Percentiles rank a stretch among this genome's conserved stretches.
phyloP scores from a whole-genome alignment of 2,797 vertebrate genomes.

The Manis javanica region DNA sequence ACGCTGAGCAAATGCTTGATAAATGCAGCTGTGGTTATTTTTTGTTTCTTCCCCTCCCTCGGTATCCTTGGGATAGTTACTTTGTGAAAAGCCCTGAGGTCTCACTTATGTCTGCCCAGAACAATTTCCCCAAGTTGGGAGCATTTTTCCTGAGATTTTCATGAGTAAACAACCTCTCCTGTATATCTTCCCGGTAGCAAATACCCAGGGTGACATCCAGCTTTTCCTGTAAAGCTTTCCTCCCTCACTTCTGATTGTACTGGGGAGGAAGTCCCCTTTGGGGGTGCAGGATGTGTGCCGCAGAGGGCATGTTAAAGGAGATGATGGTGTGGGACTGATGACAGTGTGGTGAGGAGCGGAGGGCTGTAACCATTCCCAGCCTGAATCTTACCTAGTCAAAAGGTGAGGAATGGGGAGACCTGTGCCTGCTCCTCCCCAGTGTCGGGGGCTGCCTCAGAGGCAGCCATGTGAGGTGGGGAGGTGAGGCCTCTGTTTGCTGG shows the following conservation, averaged over 20 bases:
- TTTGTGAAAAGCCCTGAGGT: neutral
- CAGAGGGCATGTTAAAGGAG: neutral
- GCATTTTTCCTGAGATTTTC: neutral
- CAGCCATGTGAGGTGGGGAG: rapidly evolving
- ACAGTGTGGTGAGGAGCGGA: rapidly evolving
- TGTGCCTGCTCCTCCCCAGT: neutral
- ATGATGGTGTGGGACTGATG: rapidly evolving
- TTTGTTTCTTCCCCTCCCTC: neutral
- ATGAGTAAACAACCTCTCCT: neutral
- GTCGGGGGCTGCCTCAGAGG: neutral
- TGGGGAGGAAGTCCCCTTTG: neutral
- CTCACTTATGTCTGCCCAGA: neutral
- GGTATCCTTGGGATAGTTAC: too few relatives aligned
- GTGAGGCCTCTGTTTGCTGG: conserved; percentile 54
- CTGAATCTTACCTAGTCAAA: neutral
- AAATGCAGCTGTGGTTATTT: neutral
- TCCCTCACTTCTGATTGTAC: neutral
- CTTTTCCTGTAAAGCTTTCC: neutral
- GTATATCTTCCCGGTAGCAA: neutral
- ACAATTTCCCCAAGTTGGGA: too few relatives aligned
- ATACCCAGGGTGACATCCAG: neutral
- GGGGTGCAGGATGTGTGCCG: rapidly evolving
- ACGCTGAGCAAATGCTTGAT: neutral
- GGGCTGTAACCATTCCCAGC: rapidly evolving
- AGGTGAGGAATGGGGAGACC: neutral